A percentile compares a stretch with the other conserved stretches of the same genome.
These are phyloP conservation scores for Blennius ocellaris DNA, from an alignment of 2,113 vertebrate species.

Conservation along the genomic window DNA sequence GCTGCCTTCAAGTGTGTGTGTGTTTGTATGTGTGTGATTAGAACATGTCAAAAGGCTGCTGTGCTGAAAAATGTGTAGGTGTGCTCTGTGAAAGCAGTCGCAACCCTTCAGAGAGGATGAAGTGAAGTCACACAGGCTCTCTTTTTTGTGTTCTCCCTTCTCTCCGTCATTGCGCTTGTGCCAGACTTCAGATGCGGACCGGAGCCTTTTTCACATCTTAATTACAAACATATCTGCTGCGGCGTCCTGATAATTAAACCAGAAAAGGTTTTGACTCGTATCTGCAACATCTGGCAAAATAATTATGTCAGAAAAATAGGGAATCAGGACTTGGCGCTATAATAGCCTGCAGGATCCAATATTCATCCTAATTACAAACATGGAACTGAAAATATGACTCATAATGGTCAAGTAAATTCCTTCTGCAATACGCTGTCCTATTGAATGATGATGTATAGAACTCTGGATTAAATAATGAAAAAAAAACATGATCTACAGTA, in stretches of 20 bases:
- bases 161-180: background rate
- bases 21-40: slow-evolving; percentile 33
- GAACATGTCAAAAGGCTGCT: slow-evolving; percentile 65
- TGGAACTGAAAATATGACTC: background rate
- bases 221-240: slow-evolving; percentile 22
- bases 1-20: slow-evolving; percentile 31
- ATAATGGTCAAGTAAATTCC: background rate
- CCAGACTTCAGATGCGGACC: slow-evolving; percentile 16
- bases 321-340: background rate
- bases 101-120: slow-evolving; percentile 48
- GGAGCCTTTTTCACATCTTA: slow-evolving; percentile 24
- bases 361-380: background rate
- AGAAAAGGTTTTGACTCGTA: slow-evolving; percentile 9
- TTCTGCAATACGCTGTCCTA: background rate
- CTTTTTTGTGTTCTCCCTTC: slow-evolving; percentile 12
- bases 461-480: background rate
- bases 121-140: slow-evolving; percentile 35
- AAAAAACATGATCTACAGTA: too few species aligned
- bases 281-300: slow-evolving; percentile 14
- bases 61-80: slow-evolving; percentile 62
- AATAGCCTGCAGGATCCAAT: background rate
- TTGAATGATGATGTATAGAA: background rate
- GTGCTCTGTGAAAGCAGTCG: slow-evolving; percentile 47
- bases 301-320: slow-evolving; percentile 2
- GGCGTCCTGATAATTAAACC: slow-evolving; percentile 32